Evolutionary conservation across 2,888 invertebrate species (phyloP).

Genomic region (Trachelus tabidus): DNA sequence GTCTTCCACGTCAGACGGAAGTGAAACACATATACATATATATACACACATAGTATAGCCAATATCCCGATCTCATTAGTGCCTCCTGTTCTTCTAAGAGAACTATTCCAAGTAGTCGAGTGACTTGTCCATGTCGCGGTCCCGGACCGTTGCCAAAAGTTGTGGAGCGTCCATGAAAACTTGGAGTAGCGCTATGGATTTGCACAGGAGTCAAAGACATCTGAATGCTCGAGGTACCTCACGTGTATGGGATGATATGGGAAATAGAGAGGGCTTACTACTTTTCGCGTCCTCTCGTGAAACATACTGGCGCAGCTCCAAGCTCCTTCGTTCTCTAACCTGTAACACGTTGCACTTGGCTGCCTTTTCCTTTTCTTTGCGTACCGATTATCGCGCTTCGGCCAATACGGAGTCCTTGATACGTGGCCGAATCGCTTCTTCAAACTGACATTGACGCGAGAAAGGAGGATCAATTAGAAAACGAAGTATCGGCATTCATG

Average conservation of each 20-base stretch:
- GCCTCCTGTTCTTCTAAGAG: not conserved
- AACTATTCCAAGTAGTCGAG: not conserved
- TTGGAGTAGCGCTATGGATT: not conserved
- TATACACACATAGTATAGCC: not conserved
- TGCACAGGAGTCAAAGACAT: not conserved
- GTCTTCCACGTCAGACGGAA: not conserved
- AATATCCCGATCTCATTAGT: not conserved
- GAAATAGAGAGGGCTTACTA: not conserved
- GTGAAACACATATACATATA: not conserved
- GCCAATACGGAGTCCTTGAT: not conserved
- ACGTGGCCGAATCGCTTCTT: not conserved
- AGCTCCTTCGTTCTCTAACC: conserved; percentile 17
- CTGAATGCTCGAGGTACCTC: not conserved
- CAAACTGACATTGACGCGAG: not conserved
- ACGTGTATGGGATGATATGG: not conserved
- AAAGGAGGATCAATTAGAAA: not conserved
- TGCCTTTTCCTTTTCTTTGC: not conserved
- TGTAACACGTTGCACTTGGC: not conserved
- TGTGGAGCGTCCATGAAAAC: not conserved
- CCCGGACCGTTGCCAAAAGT: not conserved
- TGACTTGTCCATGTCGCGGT: not conserved
- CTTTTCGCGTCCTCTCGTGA: conserved; percentile 13
- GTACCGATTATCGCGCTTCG: not conserved
- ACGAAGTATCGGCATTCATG: not conserved
- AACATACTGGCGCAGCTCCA: conserved; percentile 31